These are phyloP conservation scores for Phenacoccus solenopsis DNA, from an alignment of 1,140 invertebrate genomes.

Conservation along the genomic window DNA sequence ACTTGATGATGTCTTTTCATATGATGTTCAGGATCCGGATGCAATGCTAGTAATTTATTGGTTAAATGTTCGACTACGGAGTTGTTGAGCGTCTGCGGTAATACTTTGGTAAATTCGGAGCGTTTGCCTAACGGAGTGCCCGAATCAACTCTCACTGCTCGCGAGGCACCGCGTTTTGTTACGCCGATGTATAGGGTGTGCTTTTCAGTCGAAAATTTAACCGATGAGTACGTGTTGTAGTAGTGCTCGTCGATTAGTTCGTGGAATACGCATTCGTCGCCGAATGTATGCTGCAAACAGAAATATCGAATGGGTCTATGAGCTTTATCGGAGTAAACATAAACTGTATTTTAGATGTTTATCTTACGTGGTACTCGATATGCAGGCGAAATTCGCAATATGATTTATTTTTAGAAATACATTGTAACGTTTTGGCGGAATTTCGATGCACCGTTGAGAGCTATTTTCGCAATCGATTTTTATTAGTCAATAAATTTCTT, in stretches of 20 bases:
- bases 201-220: constrained; percentile 52
- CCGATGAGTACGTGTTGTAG: constrained; percentile 72
- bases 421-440: no score
- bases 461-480: no score
- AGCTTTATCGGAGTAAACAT: not conserved
- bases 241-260: constrained; percentile 69
- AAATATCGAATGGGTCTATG: constrained; percentile 29
- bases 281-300: constrained; percentile 61
- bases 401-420: no score
- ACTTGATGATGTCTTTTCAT: constrained; percentile 22
- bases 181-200: constrained; percentile 62
- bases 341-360: no score
- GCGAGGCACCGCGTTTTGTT: constrained; percentile 51
- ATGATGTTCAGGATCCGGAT: constrained; percentile 4
- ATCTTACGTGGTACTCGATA: no score
- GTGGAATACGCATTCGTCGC: constrained; percentile 71
- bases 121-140: constrained; percentile 53
- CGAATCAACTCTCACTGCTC: constrained; percentile 52
- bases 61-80: constrained; percentile 38
- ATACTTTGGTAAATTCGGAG: constrained; percentile 51
- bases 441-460: no score
- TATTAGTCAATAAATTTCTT: no score
- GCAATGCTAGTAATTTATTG: not conserved
- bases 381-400: no score
- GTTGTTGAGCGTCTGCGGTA: constrained; percentile 48